Conservation (phyloP, 2,113 vertebrate species). For the Pristiophorus japonicus region DNA sequence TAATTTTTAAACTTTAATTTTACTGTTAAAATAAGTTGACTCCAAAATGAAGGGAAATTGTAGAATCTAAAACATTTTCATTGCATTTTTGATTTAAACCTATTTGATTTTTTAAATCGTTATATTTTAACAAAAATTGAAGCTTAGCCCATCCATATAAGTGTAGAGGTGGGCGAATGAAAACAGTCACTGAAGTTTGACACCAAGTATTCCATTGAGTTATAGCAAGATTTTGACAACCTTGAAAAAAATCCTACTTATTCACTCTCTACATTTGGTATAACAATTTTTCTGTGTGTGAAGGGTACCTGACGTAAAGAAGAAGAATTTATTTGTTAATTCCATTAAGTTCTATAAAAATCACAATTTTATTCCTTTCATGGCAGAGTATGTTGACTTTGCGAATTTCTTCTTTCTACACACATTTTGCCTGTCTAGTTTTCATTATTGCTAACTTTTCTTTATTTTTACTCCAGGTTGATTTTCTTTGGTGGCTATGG, state of each 20-base stretch:
- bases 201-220: background rate
- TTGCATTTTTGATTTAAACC: background rate
- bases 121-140: background rate
- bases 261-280: background rate
- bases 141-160: background rate
- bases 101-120: background rate
- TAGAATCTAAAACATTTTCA: background rate
- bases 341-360: background rate
- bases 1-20: background rate
- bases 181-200: background rate
- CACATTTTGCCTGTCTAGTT: background rate
- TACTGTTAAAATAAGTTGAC: background rate
- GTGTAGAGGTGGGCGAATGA: background rate
- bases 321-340: background rate
- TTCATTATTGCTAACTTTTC: too few relatives aligned
- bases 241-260: background rate
- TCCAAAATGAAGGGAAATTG: background rate
- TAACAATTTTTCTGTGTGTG: background rate
- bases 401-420: background rate
- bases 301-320: background rate
- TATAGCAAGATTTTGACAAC: background rate
- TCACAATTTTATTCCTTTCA: background rate
- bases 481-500: conserved; percentile 95
- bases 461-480: conserved; percentile 58
- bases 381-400: background rate